Evolutionary conservation across 2,888 invertebrate genomes (phyloP).

Genomic region (Thumatha senex): DNA sequence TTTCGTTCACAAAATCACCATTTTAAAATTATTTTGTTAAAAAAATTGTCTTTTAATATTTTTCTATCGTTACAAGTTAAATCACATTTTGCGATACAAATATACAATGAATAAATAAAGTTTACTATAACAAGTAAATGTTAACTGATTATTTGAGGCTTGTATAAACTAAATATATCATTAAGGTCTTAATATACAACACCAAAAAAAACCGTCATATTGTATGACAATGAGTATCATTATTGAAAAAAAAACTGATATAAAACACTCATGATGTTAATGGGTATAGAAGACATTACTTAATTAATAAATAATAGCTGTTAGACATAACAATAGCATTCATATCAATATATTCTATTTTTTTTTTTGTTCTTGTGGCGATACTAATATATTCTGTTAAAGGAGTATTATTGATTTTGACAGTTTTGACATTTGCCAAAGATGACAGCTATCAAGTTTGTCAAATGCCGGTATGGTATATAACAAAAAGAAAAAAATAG

Average conservation of each 20-base stretch:
- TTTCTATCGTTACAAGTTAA: conserved; percentile 32
- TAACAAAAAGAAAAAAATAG: too few relatives aligned
- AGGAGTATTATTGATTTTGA: neutral
- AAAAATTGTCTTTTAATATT: conserved; percentile 37
- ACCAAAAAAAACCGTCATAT: neutral
- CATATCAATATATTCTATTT: too few relatives aligned
- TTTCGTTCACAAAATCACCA: conserved; percentile 31
- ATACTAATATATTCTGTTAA: too few relatives aligned
- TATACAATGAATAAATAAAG: conserved; percentile 38
- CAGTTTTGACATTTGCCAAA: neutral
- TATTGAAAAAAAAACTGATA: neutral
- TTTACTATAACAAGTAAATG: conserved; percentile 36
- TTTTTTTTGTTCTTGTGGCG: too few relatives aligned
- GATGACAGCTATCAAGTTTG: neutral
- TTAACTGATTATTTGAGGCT: conserved; percentile 21
- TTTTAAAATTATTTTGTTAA: conserved; percentile 24
- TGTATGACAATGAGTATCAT: neutral
- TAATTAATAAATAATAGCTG: conserved; percentile 6
- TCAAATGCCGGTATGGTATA: too few relatives aligned
- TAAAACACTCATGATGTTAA: conserved; percentile 2
- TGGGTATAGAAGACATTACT: conserved; percentile 1
- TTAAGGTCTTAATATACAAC: neutral
- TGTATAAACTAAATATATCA: neutral
- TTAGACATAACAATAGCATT: conserved; percentile 4
- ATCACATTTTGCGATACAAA: conserved; percentile 33